Conservation (phyloP, 2,888 invertebrate species). For the Pharmacophagus antenor region DNA sequence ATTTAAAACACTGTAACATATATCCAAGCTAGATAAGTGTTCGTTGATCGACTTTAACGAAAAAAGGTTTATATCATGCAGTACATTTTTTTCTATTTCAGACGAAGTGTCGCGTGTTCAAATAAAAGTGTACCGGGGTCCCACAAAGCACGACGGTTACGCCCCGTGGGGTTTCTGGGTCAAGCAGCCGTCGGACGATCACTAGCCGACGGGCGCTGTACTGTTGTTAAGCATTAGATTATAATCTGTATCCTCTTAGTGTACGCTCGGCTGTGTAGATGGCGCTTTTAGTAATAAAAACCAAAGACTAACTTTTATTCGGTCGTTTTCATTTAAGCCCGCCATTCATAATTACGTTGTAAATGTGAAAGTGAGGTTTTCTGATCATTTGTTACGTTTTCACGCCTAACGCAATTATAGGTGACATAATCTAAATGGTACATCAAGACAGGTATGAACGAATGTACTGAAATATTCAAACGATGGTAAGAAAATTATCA, state of each 20-base stretch:
- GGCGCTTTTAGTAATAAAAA: constrained; percentile 27
- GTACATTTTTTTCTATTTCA: constrained; percentile 40
- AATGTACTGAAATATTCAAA: too few species aligned
- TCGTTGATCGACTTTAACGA: too few species aligned
- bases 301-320: constrained; percentile 32
- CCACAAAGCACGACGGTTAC: constrained; percentile 82
- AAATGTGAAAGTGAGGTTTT: neutral
- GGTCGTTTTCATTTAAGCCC: constrained; percentile 10
- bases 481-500: too few species aligned
- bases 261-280: constrained; percentile 14
- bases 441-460: too few species aligned
- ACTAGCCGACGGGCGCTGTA: constrained; percentile 35
- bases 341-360: neutral
- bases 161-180: constrained; percentile 89
- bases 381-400: too few species aligned
- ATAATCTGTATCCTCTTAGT: constrained; percentile 8
- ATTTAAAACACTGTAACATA: too few species aligned
- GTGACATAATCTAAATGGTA: too few species aligned
- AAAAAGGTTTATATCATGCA: too few species aligned
- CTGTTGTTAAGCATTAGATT: neutral
- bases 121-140: constrained; percentile 88
- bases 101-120: constrained; percentile 84
- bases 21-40: neutral
- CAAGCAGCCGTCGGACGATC: constrained; percentile 84
- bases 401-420: too few species aligned